Evolutionary conservation across 2,888 invertebrate genomes (phyloP), one percentile per base, ranked within the genome.

Genomic region (Nebria salina): DNA sequence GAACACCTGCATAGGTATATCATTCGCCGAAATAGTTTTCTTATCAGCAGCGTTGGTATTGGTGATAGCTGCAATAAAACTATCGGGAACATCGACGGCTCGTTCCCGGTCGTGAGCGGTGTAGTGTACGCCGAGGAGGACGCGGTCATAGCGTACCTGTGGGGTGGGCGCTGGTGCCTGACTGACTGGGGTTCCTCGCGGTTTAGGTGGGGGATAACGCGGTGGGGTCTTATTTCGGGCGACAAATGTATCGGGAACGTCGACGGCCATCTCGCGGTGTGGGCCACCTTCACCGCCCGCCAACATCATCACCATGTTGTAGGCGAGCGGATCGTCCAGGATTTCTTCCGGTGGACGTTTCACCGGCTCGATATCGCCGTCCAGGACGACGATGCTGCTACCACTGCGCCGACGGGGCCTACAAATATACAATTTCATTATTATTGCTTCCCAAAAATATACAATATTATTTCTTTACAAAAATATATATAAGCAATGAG

Each of bases 181-280:
- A 20, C 15, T 54, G 15, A 42, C 3, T n/a, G 25, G 25, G 13
- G 34, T 87, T 88, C 93, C 92, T 92, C 85, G 85, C 4, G 93
- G 93, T 85, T 94, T 93, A 77, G 95, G 95, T 75, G 96, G 95
- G 83, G 96, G 96, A 92, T 96, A 97, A 86, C 96, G 92, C 65
- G 97, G 97, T 70, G 97, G 96, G 84, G 96, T 96, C 91, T 97
- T 97, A 90, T 95, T 95, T 86, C 95, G 91, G 85, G 95, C 96
- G 87, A 97, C 94, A 91, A 97, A 97, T 86, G 95, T 95, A 89
- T 97, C 97, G 87, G 98, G 98, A 86, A 98, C 98, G 91, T 98
- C 98, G 89, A 98, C 98, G 88, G 98, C 97, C 96, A 98, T 97
- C 93, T 98, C 98, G 88, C 98, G 94, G 92, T 98, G 98, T 87